phyloP scores from a whole-genome alignment of 2,888 invertebrate genomes.

The Sepiola atlantica region DNA sequence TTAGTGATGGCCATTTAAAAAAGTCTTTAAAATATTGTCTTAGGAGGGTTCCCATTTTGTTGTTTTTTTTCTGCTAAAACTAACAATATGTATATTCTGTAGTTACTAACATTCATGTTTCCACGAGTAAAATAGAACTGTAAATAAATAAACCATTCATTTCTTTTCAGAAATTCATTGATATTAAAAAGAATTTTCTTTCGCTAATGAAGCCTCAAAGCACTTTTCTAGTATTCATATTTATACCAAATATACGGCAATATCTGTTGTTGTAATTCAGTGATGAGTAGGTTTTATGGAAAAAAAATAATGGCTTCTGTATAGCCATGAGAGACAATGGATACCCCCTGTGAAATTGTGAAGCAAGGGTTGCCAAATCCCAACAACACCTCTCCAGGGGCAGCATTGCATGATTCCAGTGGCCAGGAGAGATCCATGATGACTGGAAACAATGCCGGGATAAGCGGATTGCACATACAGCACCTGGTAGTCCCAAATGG shows the following conservation, averaged over 20 bases:
- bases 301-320: too few relatives aligned
- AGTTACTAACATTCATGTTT: neutral
- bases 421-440: too few relatives aligned
- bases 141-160: neutral
- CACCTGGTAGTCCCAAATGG: too few relatives aligned
- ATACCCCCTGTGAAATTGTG: too few relatives aligned
- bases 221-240: neutral
- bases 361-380: too few relatives aligned
- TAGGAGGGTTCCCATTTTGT: neutral
- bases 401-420: too few relatives aligned
- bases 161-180: neutral
- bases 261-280: neutral
- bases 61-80: neutral
- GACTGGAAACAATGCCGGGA: too few relatives aligned
- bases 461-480: too few relatives aligned
- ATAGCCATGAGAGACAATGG: too few relatives aligned
- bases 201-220: neutral
- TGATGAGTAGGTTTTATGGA: neutral
- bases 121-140: neutral
- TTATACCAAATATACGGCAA: neutral
- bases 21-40: too few relatives aligned
- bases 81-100: neutral
- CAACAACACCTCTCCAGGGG: too few relatives aligned
- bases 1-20: too few relatives aligned
- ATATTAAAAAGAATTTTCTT: neutral